phyloP scores from a whole-genome alignment of 2,113 vertebrate genomes.

The Chrysemys picta region DNA sequence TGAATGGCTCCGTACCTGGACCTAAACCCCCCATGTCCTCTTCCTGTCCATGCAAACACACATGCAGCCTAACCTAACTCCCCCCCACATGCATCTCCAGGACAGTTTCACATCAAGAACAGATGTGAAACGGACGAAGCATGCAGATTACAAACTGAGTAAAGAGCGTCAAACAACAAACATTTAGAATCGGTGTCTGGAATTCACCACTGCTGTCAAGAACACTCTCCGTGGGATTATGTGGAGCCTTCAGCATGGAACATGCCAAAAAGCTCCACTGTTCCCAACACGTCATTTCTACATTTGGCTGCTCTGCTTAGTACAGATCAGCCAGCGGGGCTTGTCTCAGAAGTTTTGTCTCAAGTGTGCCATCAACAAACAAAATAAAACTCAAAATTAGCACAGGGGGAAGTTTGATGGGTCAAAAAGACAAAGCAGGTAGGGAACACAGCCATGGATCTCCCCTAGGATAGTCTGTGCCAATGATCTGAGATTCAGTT shows the following conservation, averaged over 20 bases:
- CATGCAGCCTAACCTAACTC: background rate
- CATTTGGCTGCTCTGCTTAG: background rate
- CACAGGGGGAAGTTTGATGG: background rate
- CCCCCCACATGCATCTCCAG: background rate
- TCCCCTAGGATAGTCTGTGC: background rate
- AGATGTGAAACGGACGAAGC: background rate
- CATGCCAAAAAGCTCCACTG: background rate
- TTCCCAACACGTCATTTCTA: background rate
- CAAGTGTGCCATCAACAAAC: slow-evolving; percentile 5
- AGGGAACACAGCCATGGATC: background rate
- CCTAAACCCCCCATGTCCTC: background rate
- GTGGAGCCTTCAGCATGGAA: background rate
- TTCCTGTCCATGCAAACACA: background rate
- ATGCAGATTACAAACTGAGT: background rate
- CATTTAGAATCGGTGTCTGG: background rate
- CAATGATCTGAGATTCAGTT: background rate
- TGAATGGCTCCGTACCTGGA: background rate
- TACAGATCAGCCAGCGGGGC: background rate
- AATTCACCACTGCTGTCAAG: background rate
- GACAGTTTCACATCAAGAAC: background rate
- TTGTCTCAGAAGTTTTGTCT: background rate
- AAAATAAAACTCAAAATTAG: background rate
- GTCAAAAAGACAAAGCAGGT: background rate
- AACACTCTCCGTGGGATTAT: background rate
- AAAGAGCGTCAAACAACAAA: background rate